Evolutionary conservation across 2,888 invertebrate genomes (phyloP).

Genomic region (Diplolepis rosae): DNA sequence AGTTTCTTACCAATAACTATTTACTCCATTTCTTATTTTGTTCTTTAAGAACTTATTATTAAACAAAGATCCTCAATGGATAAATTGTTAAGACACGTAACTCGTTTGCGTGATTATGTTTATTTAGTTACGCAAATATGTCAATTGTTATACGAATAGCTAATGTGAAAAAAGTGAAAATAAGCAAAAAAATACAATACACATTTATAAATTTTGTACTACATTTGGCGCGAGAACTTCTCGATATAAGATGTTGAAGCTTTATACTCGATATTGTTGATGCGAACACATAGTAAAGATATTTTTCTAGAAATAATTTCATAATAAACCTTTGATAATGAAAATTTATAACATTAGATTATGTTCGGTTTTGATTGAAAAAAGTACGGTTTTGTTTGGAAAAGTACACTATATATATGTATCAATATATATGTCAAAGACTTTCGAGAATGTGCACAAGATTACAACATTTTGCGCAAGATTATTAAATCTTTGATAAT

Average conservation of each 20-base stretch:
- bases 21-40: not conserved
- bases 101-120: not conserved
- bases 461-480: not conserved
- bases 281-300: constrained; percentile 12
- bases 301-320: constrained; percentile 23
- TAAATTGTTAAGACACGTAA: not conserved
- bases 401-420: not conserved
- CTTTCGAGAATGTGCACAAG: not conserved
- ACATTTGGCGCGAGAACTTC: constrained; percentile 15
- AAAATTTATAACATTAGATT: constrained; percentile 18
- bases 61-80: not conserved
- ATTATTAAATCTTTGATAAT: not conserved
- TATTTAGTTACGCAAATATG: not conserved
- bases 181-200: not conserved
- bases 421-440: no score
- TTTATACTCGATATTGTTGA: constrained; percentile 20
- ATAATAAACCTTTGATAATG: constrained; percentile 21
- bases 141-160: not conserved
- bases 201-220: constrained; percentile 16
- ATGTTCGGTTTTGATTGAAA: constrained; percentile 9
- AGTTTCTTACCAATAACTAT: not conserved
- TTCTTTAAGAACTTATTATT: not conserved
- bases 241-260: constrained; percentile 16
- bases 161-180: constrained; percentile 1
- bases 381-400: not conserved